These are phyloP conservation scores for Metallyticus violacea DNA, from an alignment of 2,888 invertebrate genomes.

Conservation along the genomic window DNA sequence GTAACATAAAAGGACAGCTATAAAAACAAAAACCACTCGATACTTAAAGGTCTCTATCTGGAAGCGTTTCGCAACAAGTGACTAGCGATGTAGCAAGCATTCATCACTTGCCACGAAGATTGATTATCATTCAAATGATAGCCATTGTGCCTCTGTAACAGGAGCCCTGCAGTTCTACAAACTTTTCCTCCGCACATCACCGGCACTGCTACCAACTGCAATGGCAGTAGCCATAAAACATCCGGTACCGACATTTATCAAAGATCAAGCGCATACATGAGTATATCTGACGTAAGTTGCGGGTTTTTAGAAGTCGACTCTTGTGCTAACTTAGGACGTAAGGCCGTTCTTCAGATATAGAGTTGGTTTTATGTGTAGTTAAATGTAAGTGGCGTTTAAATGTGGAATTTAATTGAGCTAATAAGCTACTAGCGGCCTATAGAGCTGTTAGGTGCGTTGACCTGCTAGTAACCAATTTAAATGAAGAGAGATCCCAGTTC, in stretches of 20 bases:
- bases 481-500: too few species aligned
- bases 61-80: too few species aligned
- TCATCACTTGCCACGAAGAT: not conserved
- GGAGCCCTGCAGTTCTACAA: not conserved
- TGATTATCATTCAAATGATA: not conserved
- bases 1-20: too few species aligned
- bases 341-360: too few species aligned
- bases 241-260: not conserved
- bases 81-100: not conserved
- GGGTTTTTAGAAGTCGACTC: not conserved
- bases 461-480: too few species aligned
- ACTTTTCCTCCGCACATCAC: too few species aligned
- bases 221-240: not conserved
- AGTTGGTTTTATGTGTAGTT: too few species aligned
- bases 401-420: too few species aligned
- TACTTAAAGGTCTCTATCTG: not conserved
- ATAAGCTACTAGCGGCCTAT: too few species aligned
- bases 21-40: not conserved
- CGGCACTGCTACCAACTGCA: not conserved
- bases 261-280: not conserved
- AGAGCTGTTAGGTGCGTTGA: too few species aligned
- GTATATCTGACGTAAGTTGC: not conserved
- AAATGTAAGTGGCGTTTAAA: too few species aligned
- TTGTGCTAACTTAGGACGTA: not conserved
- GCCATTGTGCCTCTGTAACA: not conserved